Percentiles rank a stretch among this genome's conserved stretches.
Evolutionary conservation across 2,888 invertebrate species (phyloP).

Genomic region (Lasiommata megera): DNA sequence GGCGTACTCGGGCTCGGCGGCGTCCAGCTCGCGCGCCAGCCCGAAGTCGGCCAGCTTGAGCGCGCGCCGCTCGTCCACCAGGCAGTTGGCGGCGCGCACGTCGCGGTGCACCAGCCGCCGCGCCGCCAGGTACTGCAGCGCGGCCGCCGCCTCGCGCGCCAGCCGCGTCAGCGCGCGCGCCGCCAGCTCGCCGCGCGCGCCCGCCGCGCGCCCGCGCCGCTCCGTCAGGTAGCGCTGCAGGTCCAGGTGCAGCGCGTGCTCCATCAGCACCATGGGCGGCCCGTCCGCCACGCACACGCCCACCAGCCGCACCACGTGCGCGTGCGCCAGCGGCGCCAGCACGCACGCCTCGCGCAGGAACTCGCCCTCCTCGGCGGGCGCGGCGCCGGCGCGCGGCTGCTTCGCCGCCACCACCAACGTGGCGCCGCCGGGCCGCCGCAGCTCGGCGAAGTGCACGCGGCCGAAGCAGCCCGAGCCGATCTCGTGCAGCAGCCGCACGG

Average conservation of each 20-base stretch:
- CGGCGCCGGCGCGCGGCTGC: conserved; percentile 88
- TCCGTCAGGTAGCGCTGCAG: conserved; percentile 88
- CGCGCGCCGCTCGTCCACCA: conserved; percentile 86
- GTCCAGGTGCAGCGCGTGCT: conserved; percentile 94
- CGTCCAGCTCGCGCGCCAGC: conserved; percentile 83
- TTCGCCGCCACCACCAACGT: conserved; percentile 89
- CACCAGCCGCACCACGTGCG: conserved; percentile 90
- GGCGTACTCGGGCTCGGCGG: conserved; percentile 86
- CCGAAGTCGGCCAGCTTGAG: conserved; percentile 93
- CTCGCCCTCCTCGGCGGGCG: conserved; percentile 87
- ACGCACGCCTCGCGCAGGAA: conserved; percentile 91
- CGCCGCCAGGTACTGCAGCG: conserved; percentile 88
- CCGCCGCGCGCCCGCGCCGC: conserved; percentile 63
- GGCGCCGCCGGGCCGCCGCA: conserved; percentile 40
- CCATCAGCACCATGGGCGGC: conserved; percentile 94
- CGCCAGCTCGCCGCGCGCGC: conserved; percentile 68
- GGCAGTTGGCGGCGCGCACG: conserved; percentile 88
- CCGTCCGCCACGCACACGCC: conserved; percentile 89
- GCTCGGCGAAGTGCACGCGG: conserved; percentile 48
- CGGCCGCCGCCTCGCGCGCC: conserved; percentile 80
- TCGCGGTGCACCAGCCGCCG: conserved; percentile 93
- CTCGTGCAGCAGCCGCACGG: conserved; percentile 43
- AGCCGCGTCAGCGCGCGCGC: conserved; percentile 51
- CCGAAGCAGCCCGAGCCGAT: conserved; percentile 59
- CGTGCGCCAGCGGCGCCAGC: conserved; percentile 92